Evolutionary conservation across 2,113 vertebrate genomes (phyloP).

Genomic region (Phalacrocorax brasilianus): DNA sequence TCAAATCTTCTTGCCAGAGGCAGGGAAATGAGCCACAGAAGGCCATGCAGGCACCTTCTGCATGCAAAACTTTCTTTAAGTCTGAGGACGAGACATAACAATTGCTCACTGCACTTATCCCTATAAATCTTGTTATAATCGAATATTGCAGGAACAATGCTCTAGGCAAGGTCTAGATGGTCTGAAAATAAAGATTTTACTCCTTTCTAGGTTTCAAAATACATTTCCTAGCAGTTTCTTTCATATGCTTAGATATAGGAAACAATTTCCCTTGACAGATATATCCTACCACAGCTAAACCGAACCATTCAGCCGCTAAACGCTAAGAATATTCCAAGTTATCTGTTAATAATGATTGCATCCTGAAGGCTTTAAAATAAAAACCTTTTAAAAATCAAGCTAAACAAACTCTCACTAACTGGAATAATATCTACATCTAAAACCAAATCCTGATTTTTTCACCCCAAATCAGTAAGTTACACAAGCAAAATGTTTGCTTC

Average conservation of each 20-base stretch:
- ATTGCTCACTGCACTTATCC: not conserved
- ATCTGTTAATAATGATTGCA: not conserved
- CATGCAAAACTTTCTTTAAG: slow-evolving; percentile 1
- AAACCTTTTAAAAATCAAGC: not conserved
- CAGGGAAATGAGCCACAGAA: not conserved
- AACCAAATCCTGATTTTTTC: not conserved
- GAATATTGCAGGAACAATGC: not conserved
- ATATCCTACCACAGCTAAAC: not conserved
- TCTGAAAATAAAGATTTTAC: not conserved
- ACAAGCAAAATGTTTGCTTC: not conserved
- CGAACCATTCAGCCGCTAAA: not conserved
- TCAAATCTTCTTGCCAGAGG: not conserved
- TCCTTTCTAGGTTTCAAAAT: slow-evolving; percentile 1
- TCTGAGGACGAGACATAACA: not conserved
- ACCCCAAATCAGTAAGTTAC: not conserved
- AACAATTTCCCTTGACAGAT: not conserved
- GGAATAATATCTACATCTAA: not conserved
- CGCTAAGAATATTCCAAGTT: not conserved
- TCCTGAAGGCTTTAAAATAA: not conserved
- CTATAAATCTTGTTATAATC: not conserved
- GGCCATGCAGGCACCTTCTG: not conserved
- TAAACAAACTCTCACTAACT: not conserved
- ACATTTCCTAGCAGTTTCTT: not conserved
- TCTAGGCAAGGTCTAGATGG: not conserved
- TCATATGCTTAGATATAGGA: not conserved